Percentiles rank a stretch among this genome's conserved stretches.
Evolutionary conservation across 2,797 vertebrate genomes (phyloP).

Genomic region (Yasuhikotakia modesta): DNA sequence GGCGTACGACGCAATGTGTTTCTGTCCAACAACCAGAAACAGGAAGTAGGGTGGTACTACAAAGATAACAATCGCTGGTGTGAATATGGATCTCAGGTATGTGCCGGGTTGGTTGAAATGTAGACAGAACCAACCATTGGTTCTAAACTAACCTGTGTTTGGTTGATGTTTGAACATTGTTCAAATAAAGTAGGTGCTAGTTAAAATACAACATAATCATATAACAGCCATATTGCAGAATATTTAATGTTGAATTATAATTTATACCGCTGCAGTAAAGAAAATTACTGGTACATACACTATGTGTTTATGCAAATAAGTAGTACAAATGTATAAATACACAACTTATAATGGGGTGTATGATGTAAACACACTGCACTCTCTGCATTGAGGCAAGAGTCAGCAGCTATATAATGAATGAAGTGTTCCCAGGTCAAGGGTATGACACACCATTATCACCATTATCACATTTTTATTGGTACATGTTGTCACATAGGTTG

Average conservation of each 20-base stretch:
- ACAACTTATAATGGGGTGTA: too few relatives aligned
- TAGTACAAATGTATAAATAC: too few relatives aligned
- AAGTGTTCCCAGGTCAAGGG: neutral
- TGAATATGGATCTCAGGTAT: slow-evolving; percentile 71
- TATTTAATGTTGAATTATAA: too few relatives aligned
- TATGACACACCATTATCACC: neutral
- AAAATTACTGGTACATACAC: too few relatives aligned
- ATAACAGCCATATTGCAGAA: neutral
- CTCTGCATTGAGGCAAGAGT: neutral
- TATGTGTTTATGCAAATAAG: too few relatives aligned
- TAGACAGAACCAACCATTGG: too few relatives aligned
- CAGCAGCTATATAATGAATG: too few relatives aligned
- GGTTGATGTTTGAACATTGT: too few relatives aligned
- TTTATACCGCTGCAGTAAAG: too few relatives aligned
- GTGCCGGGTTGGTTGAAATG: neutral
- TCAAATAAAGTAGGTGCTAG: neutral
- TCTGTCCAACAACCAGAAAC: slow-evolving; percentile 52
- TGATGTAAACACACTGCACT: neutral
- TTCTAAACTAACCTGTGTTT: too few relatives aligned
- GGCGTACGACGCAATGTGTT: slow-evolving; percentile 57
- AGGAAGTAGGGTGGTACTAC: slow-evolving; percentile 72
- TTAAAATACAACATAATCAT: neutral
- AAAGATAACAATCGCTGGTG: slow-evolving; percentile 68
- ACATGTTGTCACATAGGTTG: neutral
- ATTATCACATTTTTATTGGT: neutral